phyloP scores from a whole-genome alignment of 2,888 invertebrate genomes.

The Caenorhabditis plicata region DNA sequence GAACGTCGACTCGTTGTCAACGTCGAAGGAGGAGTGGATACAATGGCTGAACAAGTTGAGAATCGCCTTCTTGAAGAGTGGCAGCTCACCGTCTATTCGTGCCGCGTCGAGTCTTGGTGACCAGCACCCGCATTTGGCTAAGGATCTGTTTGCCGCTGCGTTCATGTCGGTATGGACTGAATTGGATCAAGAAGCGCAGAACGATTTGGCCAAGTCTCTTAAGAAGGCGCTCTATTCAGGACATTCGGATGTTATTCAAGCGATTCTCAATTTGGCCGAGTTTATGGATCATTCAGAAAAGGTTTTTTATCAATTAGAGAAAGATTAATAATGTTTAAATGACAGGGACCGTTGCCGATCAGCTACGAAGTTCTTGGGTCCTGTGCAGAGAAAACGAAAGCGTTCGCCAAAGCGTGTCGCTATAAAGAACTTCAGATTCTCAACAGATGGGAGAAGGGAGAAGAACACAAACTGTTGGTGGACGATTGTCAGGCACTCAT shows the following conservation, averaged over 20 bases:
- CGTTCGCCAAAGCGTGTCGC: slow-evolving; percentile 81
- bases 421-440: slow-evolving; percentile 71
- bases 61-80: slow-evolving; percentile 83
- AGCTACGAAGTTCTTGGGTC: slow-evolving; percentile 84
- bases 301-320: no score
- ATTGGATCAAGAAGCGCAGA: slow-evolving; percentile 78
- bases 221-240: slow-evolving; percentile 76
- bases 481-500: slow-evolving; percentile 42
- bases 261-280: slow-evolving; percentile 84
- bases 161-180: slow-evolving; percentile 99
- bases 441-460: slow-evolving; percentile 7
- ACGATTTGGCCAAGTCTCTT: slow-evolving; percentile 82
- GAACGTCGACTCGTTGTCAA: slow-evolving; percentile 23
- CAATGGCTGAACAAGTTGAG: slow-evolving; percentile 92
- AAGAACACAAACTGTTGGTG: slow-evolving; percentile 4
- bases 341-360: slow-evolving; percentile 86
- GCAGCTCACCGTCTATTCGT: slow-evolving; percentile 88
- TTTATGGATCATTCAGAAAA: slow-evolving; percentile 99
- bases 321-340: no score
- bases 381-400: slow-evolving; percentile 87
- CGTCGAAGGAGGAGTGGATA: slow-evolving; percentile 83
- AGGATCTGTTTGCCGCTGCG: slow-evolving; percentile 95
- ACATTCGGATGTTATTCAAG: slow-evolving; percentile 57
- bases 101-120: slow-evolving; percentile 90
- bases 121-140: slow-evolving; percentile 88